Base-by-base conservation (phyloP, 1,140 invertebrate species). In the Latrodectus geometricus region DNA sequence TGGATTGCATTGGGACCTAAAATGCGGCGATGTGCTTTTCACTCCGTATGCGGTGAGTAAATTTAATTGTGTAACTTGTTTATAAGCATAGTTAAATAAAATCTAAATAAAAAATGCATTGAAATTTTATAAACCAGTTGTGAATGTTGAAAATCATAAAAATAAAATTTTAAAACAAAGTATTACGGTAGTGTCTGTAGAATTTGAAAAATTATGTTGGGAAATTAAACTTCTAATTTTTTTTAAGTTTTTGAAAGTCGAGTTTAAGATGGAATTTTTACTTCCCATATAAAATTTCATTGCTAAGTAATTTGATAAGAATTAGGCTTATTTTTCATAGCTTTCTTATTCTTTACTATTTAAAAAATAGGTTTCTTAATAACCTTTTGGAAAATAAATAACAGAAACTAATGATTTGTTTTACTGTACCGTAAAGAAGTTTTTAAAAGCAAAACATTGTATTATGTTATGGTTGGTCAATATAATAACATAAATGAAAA, bases 1-100 rank as follows among this genome's bases (percentile, higher is more conserved):
- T 66, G 76, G 52, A 12, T 66, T 78, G 14, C 76, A 78, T 49
- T 78, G 76, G 76, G 66, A 78, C n/a, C 65, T 78, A 15, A 78
- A 78, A n/a, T 23, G 23, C 11, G 76, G 76, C 0, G 76, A 78
- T n/a, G 66, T 56, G 0, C 61, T 78, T 15, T 78, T 66, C 17
- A 78, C 21, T 20, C 65, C 56, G 7, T 15, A 61, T 20, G 23
- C 76, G 54, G 76, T 78, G 66, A 1, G 56, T 50, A 11, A 61
- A 14, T 61, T 61, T 4, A 14, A 14, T 61, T 17, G 17, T 61
- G 17, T 61, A 14, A 61, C 17, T 0, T 4, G 8, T 8, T 61
- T 14, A 61, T 11, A 61, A 61, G 0, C 35, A 35, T 35, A 35
- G 1, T 35, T 61, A 61, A 61, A 8, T 61, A 17, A 11, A 1